Base-by-base conservation (phyloP, 1,140 invertebrate genomes). In the Diachasmimorpha longicaudata region DNA sequence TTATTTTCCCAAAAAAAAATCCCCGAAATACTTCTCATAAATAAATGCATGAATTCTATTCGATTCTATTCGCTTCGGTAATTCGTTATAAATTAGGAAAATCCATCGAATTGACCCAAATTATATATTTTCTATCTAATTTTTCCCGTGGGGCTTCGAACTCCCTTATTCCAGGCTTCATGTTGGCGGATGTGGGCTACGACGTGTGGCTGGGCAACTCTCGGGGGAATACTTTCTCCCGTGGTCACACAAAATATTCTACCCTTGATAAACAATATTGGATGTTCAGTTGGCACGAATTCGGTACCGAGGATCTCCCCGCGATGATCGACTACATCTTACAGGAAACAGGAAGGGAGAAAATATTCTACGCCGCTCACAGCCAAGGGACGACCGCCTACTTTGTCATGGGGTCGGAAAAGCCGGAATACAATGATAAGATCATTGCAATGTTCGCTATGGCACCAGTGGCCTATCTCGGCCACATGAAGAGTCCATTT, bases 191-290 rank as follows among this genome's bases (percentile, higher is more conserved):
- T 85, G 85, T 87, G 74, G 94, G 94, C 21, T 96, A 92, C 79
- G 95, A 96, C 81, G 94, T 96, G 0, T 95, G 93, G 93, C 81
- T 95, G 67, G 92, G 92, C 0, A 95, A 95, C 81, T 87, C 89
- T 6, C 87, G 94, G 70, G 93, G 94, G 0, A 94, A 92, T 78
- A 87, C 85, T 23, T 93, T 94, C 81, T 92, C 91, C 0, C 88
- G 82, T 46, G 84, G 85, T 16, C 91, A 92, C 66, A 73, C 52
- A 69, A 23, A 36, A 31, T 44, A 78, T 9, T 73, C 77, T 14
- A 19, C 83, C 31, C 87, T 81, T 14, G 89, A 92, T 72, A 83
- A 88, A 14, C 84, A 91, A 70, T 96, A 93, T 81, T 96, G 95
- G 95, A 86, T 93, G 77, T 96, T 94, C 80, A 92, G 88, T 39